Conservation (phyloP, 2,113 vertebrate species). For the Panthera leo region DNA sequence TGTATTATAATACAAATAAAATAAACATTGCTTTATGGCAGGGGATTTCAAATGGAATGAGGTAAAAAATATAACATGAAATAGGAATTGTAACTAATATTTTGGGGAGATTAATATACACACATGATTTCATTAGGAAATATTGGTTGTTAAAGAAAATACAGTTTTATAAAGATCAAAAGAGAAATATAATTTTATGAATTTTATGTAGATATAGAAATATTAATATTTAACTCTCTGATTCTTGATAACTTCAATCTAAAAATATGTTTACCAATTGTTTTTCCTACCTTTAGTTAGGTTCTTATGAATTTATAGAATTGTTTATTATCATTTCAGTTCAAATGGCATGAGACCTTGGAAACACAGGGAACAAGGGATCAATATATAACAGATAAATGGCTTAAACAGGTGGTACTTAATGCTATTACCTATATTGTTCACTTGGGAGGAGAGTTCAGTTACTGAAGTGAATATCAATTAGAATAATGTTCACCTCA, state of each 20-base stretch:
- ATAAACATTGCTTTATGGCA: neutral
- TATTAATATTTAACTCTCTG: neutral
- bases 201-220: neutral
- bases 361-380: constrained; percentile 72
- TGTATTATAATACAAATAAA: neutral
- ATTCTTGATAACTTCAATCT: constrained; percentile 26
- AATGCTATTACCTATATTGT: constrained; percentile 76
- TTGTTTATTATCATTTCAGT: constrained; percentile 67
- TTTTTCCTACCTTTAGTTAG: constrained; percentile 2
- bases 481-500: neutral
- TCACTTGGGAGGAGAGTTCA: constrained; percentile 76
- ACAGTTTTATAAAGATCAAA: neutral
- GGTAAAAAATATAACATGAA: neutral
- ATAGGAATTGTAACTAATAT: neutral
- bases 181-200: neutral
- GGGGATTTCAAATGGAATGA: neutral
- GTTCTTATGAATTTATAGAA: constrained; percentile 65
- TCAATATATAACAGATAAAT: constrained; percentile 75
- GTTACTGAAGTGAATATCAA: neutral
- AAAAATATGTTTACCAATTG: constrained; percentile 40
- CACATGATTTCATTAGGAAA: neutral
- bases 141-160: neutral
- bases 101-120: neutral
- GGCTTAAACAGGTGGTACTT: constrained; percentile 79
- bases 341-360: constrained; percentile 73